Evolutionary conservation across 2,888 invertebrate species (phyloP).

Genomic region (Acrobasis suavella): DNA sequence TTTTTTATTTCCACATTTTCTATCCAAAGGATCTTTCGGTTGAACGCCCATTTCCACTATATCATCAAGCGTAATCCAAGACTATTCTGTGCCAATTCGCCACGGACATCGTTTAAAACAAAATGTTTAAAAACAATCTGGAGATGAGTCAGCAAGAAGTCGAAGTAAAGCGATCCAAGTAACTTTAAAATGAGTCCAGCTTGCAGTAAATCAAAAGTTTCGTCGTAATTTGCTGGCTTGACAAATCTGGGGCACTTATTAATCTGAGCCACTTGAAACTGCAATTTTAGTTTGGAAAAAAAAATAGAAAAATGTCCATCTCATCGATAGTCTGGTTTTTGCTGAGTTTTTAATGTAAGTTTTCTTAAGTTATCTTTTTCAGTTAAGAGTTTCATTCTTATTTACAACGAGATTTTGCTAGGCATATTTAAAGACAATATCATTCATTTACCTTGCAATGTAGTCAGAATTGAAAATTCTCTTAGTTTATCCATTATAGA

Average conservation of each 20-base stretch:
- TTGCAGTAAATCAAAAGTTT: neutral
- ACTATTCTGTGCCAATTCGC: too few species aligned
- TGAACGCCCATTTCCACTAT: too few species aligned
- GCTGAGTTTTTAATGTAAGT: neutral
- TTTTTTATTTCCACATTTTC: too few species aligned
- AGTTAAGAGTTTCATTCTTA: too few species aligned
- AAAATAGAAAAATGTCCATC: neutral
- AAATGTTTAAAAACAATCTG: neutral
- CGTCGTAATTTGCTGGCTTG: neutral
- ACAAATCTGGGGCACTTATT: slow-evolving; percentile 1
- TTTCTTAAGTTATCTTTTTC: too few species aligned
- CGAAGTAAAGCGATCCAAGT: neutral
- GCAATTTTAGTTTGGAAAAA: neutral
- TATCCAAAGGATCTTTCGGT: too few species aligned
- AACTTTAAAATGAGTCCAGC: neutral
- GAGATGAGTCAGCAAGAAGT: neutral
- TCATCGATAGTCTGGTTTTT: neutral
- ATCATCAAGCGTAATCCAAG: too few species aligned
- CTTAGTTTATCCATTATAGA: too few species aligned
- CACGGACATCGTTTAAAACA: neutral
- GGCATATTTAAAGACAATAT: too few species aligned
- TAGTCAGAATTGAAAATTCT: too few species aligned
- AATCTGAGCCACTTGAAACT: neutral
- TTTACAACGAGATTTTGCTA: too few species aligned
- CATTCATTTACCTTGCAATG: too few species aligned